Percentiles rank a stretch among this genome's conserved stretches.
Evolutionary conservation across 2,888 invertebrate species (phyloP).

Genomic region (Cataglyphis albicans): DNA sequence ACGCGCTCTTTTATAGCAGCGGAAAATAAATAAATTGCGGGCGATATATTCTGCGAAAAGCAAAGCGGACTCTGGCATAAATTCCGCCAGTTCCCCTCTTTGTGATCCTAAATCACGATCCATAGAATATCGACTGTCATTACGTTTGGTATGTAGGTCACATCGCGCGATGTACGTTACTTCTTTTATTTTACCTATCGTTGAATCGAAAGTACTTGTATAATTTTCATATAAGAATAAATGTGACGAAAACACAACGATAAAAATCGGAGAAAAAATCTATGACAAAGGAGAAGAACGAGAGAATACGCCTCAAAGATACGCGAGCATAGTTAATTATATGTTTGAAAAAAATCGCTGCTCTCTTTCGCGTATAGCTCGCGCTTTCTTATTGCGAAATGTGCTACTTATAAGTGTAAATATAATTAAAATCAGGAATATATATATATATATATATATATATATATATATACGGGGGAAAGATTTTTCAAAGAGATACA

Average conservation of each 20-base stretch:
- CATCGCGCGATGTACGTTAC: conserved; percentile 54
- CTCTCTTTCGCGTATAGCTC: background rate
- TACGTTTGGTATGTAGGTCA: conserved; percentile 66
- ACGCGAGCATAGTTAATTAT: conserved; percentile 1
- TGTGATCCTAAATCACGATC: conserved; percentile 65
- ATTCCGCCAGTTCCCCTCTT: conserved; percentile 51
- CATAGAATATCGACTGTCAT: conserved; percentile 67
- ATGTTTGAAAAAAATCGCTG: background rate
- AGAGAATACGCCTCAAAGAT: background rate
- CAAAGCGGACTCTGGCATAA: conserved; percentile 23
- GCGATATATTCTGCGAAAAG: background rate
- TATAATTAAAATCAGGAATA: conserved; percentile 4
- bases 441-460: background rate
- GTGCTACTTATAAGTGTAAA: background rate
- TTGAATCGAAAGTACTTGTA: conserved; percentile 44
- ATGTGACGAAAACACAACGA: background rate
- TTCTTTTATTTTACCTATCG: conserved; percentile 57
- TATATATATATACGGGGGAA: background rate
- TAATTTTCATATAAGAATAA: background rate
- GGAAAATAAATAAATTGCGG: background rate
- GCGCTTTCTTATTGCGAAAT: conserved; percentile 1
- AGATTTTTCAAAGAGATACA: background rate
- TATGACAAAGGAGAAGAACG: background rate
- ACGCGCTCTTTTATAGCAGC: background rate
- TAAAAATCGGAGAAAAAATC: conserved; percentile 1